A percentile compares a stretch with the other conserved stretches of the same genome.
These are phyloP conservation scores for Ceyx cyanopectus DNA, from an alignment of 2,113 vertebrate species.

Conservation along the genomic window DNA sequence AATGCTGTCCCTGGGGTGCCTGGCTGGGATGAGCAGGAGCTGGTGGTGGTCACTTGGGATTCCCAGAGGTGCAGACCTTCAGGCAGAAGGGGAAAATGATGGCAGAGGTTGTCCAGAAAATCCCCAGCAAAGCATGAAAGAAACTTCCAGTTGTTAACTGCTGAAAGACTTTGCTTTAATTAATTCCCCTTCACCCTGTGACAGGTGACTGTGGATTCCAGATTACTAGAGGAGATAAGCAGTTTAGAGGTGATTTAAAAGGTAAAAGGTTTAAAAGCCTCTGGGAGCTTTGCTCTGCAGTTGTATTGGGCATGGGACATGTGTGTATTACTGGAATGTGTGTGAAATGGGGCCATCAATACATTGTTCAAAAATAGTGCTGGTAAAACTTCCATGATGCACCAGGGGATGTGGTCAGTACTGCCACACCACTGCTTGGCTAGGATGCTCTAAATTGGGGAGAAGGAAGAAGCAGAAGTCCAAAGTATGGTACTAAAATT, in stretches of 20 bases:
- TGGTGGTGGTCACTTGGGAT: fast-evolving
- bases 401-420: background rate
- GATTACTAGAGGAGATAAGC: slow-evolving; percentile 23
- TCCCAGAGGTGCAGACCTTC: background rate
- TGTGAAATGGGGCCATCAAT: background rate
- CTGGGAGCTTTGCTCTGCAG: background rate
- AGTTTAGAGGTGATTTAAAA: slow-evolving; percentile 13
- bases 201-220: background rate
- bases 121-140: background rate
- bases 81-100: background rate
- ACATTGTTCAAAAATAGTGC: background rate
- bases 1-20: background rate
- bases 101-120: background rate
- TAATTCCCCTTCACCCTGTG: background rate
- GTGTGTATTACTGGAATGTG: fast-evolving
- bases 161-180: background rate
- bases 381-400: background rate
- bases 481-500: background rate
- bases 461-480: background rate
- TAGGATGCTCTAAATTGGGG: background rate
- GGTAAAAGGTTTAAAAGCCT: slow-evolving; percentile 20
- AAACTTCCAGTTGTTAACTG: background rate
- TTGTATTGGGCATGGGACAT: background rate
- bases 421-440: background rate
- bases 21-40: background rate